These are phyloP conservation scores for Macrophya annulata DNA, from an alignment of 2,888 invertebrate species.

Conservation along the genomic window DNA sequence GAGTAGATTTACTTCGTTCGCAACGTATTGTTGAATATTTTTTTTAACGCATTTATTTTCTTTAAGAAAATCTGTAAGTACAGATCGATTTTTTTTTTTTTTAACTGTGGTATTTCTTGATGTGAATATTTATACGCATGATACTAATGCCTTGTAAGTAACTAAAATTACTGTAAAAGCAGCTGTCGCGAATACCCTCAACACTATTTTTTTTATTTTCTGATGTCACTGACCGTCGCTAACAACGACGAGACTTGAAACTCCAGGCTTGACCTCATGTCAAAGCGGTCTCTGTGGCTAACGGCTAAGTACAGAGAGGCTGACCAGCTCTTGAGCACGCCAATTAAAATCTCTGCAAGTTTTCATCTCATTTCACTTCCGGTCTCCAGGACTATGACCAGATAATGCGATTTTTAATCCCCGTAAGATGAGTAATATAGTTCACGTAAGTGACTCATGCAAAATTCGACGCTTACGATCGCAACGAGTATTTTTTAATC, in stretches of 20 bases:
- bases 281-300: slow-evolving; percentile 34
- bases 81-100: neutral
- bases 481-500: neutral
- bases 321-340: slow-evolving; percentile 4
- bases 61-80: neutral
- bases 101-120: neutral
- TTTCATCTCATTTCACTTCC: slow-evolving; percentile 33
- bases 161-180: neutral
- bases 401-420: neutral
- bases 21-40: neutral
- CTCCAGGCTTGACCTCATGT: slow-evolving; percentile 25
- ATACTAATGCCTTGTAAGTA: neutral
- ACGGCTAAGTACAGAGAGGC: slow-evolving; percentile 8
- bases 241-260: slow-evolving; percentile 22
- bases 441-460: neutral
- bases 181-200: neutral
- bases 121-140: neutral
- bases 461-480: neutral
- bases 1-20: neutral
- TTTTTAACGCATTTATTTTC: too few relatives aligned
- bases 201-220: neutral
- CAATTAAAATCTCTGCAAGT: slow-evolving; percentile 12
- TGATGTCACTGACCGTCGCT: neutral
- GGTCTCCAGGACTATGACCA: neutral
- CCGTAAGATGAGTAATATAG: neutral